phyloP scores from a whole-genome alignment of 2,113 vertebrate genomes.

The Anhinga anhinga region DNA sequence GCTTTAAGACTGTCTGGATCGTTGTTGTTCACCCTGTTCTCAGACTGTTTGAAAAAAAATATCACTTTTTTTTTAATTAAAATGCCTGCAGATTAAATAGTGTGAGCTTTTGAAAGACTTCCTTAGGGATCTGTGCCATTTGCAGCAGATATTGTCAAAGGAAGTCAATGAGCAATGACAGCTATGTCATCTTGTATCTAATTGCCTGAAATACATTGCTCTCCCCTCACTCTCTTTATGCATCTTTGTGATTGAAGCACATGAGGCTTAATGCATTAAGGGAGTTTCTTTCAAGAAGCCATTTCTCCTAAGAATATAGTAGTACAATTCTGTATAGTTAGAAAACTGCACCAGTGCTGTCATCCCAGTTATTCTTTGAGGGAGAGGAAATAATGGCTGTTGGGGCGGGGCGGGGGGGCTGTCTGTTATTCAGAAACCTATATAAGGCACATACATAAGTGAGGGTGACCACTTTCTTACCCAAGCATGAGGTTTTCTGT shows the following conservation, averaged over 20 bases:
- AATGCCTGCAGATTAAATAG: constrained; percentile 5
- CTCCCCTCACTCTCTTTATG: neutral
- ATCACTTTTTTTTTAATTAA: constrained; percentile 31
- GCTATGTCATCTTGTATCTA: neutral
- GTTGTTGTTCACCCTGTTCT: neutral
- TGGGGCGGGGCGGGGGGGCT: neutral
- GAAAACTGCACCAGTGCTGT: neutral
- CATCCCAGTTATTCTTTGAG: neutral
- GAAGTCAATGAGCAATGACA: constrained; percentile 28
- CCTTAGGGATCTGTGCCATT: neutral
- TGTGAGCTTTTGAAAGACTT: neutral
- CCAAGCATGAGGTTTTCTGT: neutral
- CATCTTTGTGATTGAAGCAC: neutral
- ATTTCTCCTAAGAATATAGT: neutral
- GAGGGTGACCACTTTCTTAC: neutral
- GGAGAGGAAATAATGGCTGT: neutral
- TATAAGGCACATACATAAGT: neutral
- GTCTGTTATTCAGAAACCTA: neutral
- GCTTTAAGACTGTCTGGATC: neutral
- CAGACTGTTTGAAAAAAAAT: constrained; percentile 24
- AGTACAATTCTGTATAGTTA: neutral
- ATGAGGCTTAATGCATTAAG: neutral
- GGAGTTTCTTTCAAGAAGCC: neutral
- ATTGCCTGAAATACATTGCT: neutral
- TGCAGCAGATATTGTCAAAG: neutral